phyloP scores from a whole-genome alignment of 2,888 invertebrate species.

The Trilocha varians region DNA sequence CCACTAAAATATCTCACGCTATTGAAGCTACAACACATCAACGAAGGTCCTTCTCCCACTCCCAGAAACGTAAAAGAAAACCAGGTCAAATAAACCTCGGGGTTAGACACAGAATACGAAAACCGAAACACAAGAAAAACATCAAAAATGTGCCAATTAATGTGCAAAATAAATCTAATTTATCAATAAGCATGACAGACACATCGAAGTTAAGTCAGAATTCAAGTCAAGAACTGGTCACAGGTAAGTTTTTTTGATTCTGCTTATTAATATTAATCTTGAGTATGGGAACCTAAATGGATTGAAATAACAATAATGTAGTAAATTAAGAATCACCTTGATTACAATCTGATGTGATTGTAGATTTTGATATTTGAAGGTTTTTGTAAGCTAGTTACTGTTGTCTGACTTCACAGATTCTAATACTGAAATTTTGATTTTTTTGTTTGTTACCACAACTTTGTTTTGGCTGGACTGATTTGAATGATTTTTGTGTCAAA shows the following conservation, averaged over 20 bases:
- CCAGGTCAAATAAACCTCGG: slow-evolving; percentile 78
- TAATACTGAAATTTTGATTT: no score
- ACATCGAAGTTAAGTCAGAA: slow-evolving; percentile 40
- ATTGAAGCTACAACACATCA: slow-evolving; percentile 37
- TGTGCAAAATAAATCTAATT: slow-evolving; percentile 21
- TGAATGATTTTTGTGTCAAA: no score
- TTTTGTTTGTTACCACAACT: no score
- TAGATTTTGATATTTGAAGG: no score
- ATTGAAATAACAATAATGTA: no score
- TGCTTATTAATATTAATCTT: background rate
- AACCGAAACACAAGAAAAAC: slow-evolving; percentile 67
- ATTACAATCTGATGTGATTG: no score
- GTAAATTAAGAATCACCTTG: no score
- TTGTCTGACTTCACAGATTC: no score
- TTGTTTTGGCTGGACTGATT: no score
- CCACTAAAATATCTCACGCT: slow-evolving; percentile 42
- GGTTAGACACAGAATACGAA: slow-evolving; percentile 76
- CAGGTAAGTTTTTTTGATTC: slow-evolving; percentile 34
- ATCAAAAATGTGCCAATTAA: slow-evolving; percentile 22
- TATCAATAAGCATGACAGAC: slow-evolving; percentile 25
- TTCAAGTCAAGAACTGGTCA: slow-evolving; percentile 42
- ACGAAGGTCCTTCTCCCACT: slow-evolving; percentile 33
- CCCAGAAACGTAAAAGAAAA: slow-evolving; percentile 40
- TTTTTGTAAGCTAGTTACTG: no score
- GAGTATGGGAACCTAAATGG: no score